A percentile compares a stretch with the other conserved stretches of the same genome.
phyloP scores from a whole-genome alignment of 2,113 vertebrate genomes.

The Rhinolophus sinicus region DNA sequence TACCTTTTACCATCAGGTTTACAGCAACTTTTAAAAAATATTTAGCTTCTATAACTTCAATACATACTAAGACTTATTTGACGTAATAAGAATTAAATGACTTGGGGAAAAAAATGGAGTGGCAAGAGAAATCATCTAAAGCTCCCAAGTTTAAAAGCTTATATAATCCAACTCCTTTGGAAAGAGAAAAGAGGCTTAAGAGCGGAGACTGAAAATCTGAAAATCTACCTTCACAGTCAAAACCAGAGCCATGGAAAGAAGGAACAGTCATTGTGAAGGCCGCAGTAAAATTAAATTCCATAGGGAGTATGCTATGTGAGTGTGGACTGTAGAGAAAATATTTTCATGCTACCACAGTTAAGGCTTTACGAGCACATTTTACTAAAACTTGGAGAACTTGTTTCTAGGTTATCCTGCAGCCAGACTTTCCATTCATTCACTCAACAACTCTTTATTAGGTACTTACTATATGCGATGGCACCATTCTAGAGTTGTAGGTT shows the following conservation, averaged over 20 bases:
- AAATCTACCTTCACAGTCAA: slow-evolving; percentile 3
- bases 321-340: background rate
- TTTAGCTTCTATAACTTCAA: background rate
- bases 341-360: background rate
- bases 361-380: background rate
- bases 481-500: background rate
- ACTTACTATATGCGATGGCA: background rate
- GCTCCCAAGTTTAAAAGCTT: background rate
- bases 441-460: background rate
- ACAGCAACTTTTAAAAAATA: background rate
- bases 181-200: background rate
- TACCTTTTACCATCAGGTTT: background rate
- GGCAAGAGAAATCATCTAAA: background rate
- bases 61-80: background rate
- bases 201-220: background rate
- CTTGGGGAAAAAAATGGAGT: background rate
- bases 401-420: background rate
- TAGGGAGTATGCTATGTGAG: background rate
- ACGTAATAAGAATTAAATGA: background rate
- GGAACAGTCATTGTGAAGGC: background rate
- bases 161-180: background rate
- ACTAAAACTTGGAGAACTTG: background rate
- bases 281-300: background rate
- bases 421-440: background rate
- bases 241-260: background rate